These are phyloP conservation scores for Leptogaster cylindrica DNA, from an alignment of 2,888 invertebrate genomes.

Conservation along the genomic window DNA sequence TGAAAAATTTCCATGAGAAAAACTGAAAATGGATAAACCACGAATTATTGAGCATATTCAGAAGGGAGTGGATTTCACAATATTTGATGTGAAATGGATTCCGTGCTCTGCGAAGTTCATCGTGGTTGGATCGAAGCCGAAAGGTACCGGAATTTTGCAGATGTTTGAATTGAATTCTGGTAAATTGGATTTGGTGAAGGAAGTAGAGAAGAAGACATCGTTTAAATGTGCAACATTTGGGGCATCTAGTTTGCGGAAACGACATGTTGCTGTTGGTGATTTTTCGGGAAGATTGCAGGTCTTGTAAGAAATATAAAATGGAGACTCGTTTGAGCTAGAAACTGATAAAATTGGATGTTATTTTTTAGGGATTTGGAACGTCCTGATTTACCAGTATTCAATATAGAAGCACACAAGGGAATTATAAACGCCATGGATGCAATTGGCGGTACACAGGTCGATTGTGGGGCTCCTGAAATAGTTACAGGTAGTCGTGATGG, in stretches of 20 bases:
- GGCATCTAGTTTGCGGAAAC: slow-evolving; percentile 79
- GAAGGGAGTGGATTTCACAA: slow-evolving; percentile 79
- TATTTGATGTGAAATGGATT: slow-evolving; percentile 95
- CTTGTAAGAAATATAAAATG: slow-evolving; percentile 67
- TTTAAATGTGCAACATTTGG: slow-evolving; percentile 95
- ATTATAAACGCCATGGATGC: slow-evolving; percentile 93
- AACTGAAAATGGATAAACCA: slow-evolving; percentile 74
- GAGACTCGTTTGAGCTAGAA: neutral
- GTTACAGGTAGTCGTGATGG: slow-evolving; percentile 95
- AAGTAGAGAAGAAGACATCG: slow-evolving; percentile 80
- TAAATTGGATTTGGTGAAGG: slow-evolving; percentile 73
- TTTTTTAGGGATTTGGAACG: slow-evolving; percentile 81
- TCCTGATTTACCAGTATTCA: slow-evolving; percentile 75
- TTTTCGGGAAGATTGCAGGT: slow-evolving; percentile 84
- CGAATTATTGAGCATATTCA: slow-evolving; percentile 90
- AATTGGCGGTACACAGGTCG: slow-evolving; percentile 79
- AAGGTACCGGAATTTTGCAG: slow-evolving; percentile 85
- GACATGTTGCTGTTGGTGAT: slow-evolving; percentile 89
- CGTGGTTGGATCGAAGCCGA: slow-evolving; percentile 82
- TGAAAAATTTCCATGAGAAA: too few species aligned
- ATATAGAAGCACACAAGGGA: slow-evolving; percentile 78
- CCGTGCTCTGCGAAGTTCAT: slow-evolving; percentile 94
- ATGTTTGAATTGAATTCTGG: slow-evolving; percentile 79
- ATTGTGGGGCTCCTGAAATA: slow-evolving; percentile 93
- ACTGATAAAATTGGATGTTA: too few species aligned